Base-by-base conservation (phyloP, 2,113 vertebrate genomes). In the Phyllostomus hastatus region DNA sequence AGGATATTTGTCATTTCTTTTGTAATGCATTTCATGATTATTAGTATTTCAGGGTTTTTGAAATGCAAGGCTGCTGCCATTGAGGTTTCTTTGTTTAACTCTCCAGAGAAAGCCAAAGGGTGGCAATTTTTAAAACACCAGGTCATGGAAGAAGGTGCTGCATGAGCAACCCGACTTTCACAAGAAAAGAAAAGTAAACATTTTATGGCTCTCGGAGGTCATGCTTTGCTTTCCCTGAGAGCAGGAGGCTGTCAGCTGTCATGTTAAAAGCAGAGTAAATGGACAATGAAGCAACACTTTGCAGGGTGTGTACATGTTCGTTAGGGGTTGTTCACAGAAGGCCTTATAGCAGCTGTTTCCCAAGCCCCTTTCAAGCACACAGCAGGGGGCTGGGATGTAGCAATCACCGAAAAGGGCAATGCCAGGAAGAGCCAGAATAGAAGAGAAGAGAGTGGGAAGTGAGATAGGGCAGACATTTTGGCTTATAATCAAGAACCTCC, bases 61-160 rank as follows among this genome's bases (percentile, higher is more conserved):
- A 28, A 48, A 86, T 91, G 46, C 11, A 6, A 20, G 88, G 14
- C 3, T 64, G 6, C 66, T 95, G 75, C 64, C 64, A 78, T 38
- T 57, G 46, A 92, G 84, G 38, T 76, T 87, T 94, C 59, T 93
- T 94, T 85, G 70, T 87, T 95, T 94, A 86, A 69, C 72, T 95
- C 54, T 91, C 24, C 22, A 1, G 78, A 75, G 90, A 82, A 90
- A 92, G 78, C 52, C 82, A 93, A 66, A 95, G 38, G 66, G 33
- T 33, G 54, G 54, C 81, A 80, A 31, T 92, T 88, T 96, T 89
- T 80, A 84, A 69, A 76, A 41, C 24, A 17, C 17, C 31, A 54
- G 48, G 50, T 82, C 61, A 10, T 0, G 14, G 82, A 66, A 61
- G 59, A 61, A 61, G 41, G 43, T 4, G 2, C 22, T 87, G 20